Percentiles rank a stretch among this genome's conserved stretches.
Conservation (phyloP, 2,113 vertebrate genomes). For the Prolemur simus region DNA sequence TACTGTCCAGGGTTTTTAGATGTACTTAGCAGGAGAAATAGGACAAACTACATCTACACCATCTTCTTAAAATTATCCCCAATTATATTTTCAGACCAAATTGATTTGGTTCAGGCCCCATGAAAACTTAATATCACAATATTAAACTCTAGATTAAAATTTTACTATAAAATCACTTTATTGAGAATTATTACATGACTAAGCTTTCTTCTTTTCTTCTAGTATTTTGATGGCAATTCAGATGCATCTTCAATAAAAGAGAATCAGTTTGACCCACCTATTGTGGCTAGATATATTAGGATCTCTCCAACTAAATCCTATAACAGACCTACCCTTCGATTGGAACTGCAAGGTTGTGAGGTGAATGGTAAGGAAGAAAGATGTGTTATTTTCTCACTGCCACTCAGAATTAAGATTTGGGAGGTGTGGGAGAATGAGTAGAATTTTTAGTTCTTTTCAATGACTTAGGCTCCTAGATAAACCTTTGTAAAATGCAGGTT, state of each 20-base stretch:
- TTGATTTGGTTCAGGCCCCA: background rate
- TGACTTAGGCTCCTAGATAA: background rate
- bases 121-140: background rate
- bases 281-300: slow-evolving; percentile 92
- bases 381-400: accelerated
- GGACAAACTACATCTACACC: background rate
- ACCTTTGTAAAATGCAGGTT: background rate
- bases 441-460: background rate
- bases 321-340: slow-evolving; percentile 89
- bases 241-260: slow-evolving; percentile 84
- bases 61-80: background rate
- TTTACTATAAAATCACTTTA: background rate
- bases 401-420: background rate
- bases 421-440: background rate
- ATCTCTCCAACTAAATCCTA: slow-evolving; percentile 88
- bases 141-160: background rate
- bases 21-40: background rate
- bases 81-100: slow-evolving; percentile 4
- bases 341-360: slow-evolving; percentile 96
- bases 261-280: slow-evolving; percentile 91
- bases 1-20: background rate
- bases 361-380: slow-evolving; percentile 88
- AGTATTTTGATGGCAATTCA: slow-evolving; percentile 92
- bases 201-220: slow-evolving; percentile 33
- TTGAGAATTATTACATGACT: background rate